Conservation (phyloP, 1,140 invertebrate genomes). For the Solenopsis invicta region DNA sequence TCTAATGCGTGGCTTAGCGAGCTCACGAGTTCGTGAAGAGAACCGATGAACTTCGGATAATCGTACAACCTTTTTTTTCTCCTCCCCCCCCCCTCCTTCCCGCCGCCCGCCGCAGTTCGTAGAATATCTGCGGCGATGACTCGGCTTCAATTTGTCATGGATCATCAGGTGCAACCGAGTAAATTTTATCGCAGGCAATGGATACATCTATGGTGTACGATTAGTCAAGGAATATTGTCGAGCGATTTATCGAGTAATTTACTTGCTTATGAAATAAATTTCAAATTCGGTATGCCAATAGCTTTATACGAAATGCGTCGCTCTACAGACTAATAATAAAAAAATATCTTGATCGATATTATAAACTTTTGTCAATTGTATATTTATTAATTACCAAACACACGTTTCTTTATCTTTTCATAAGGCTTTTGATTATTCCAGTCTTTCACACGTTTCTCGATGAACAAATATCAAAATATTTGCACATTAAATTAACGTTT, state of each 20-base stretch:
- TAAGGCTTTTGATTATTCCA: neutral
- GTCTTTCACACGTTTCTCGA: neutral
- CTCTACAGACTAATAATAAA: neutral
- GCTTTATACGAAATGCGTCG: neutral
- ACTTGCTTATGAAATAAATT: neutral
- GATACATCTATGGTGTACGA: neutral
- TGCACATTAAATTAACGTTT: neutral
- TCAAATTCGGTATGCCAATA: neutral
- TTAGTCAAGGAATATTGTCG: neutral
- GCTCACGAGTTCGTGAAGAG: conserved; percentile 75
- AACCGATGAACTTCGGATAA: conserved; percentile 77
- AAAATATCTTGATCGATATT: neutral
- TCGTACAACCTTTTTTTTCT: conserved; percentile 60
- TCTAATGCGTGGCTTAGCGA: conserved; percentile 80
- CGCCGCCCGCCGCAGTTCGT: neutral
- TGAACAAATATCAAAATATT: neutral
- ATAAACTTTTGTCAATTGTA: neutral
- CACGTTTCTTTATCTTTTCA: neutral
- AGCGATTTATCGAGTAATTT: neutral
- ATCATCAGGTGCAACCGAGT: conserved; percentile 40
- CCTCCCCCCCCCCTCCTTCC: neutral
- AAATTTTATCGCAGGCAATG: neutral
- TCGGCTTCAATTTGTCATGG: conserved; percentile 32
- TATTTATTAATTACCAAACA: neutral
- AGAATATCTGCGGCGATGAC: conserved; percentile 5